These are phyloP conservation scores for Ganaspis brasiliensis DNA, from an alignment of 2,888 invertebrate genomes.

Conservation along the genomic window DNA sequence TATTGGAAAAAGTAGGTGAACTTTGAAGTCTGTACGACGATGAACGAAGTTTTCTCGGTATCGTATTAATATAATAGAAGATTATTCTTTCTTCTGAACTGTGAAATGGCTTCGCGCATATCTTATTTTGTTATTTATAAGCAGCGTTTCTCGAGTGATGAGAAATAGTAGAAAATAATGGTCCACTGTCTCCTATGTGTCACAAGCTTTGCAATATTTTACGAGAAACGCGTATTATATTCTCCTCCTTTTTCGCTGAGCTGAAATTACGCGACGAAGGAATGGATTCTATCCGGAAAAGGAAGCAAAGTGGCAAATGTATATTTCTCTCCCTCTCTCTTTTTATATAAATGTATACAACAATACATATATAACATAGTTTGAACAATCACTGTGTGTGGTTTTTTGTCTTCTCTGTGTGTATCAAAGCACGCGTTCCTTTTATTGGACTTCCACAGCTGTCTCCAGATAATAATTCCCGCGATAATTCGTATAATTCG, in stretches of 20 bases:
- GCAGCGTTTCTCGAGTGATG: constrained; percentile 14
- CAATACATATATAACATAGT: not conserved
- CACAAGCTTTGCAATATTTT: constrained; percentile 38
- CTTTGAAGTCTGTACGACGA: too few species aligned
- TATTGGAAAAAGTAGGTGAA: too few species aligned
- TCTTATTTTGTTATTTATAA: constrained; percentile 24
- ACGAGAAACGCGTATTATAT: constrained; percentile 34
- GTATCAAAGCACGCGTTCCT: not conserved
- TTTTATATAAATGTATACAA: constrained; percentile 12
- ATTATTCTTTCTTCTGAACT: not conserved
- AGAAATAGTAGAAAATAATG: constrained; percentile 34
- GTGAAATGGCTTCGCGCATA: constrained; percentile 12
- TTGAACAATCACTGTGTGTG: constrained; percentile 17
- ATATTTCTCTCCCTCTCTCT: not conserved
- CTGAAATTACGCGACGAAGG: constrained; percentile 29
- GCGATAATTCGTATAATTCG: constrained; percentile 38
- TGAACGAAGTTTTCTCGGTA: too few species aligned
- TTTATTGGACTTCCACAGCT: constrained; percentile 22
- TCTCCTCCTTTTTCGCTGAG: constrained; percentile 21
- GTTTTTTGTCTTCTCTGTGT: constrained; percentile 11
- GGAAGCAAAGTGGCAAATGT: constrained; percentile 10
- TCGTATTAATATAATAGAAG: too few species aligned
- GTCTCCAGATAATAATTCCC: constrained; percentile 37
- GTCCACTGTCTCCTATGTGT: constrained; percentile 22
- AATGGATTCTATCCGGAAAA: constrained; percentile 33